A percentile compares a stretch with the other conserved stretches of the same genome.
Conservation (phyloP, 1,140 invertebrate species). For the Aphaenogaster floridana region DNA sequence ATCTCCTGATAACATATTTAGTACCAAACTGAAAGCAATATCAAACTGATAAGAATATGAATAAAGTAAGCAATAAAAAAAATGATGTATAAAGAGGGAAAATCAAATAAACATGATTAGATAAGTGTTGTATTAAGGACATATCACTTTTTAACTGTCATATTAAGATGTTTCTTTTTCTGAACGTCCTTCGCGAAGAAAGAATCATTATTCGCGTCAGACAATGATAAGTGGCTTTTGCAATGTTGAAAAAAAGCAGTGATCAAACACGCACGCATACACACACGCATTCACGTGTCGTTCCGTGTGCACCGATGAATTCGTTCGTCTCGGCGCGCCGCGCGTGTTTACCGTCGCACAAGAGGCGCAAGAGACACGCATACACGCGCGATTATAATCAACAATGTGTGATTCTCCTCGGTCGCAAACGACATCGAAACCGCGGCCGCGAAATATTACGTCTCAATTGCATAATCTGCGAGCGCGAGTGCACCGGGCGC, state of each 20-base stretch:
- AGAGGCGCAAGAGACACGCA: neutral
- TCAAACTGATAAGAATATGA: conserved; percentile 17
- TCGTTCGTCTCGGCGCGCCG: neutral
- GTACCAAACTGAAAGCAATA: neutral
- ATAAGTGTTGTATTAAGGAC: neutral
- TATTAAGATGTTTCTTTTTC: neutral
- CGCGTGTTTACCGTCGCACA: neutral
- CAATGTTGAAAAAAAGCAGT: neutral
- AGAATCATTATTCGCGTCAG: neutral
- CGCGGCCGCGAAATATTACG: neutral
- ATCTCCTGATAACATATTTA: neutral
- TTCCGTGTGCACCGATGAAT: neutral
- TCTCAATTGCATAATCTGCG: conserved; percentile 25
- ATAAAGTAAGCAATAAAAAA: neutral
- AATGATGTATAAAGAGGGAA: neutral
- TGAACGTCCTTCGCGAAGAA: neutral
- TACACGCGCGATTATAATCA: neutral
- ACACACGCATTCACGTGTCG: neutral
- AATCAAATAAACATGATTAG: conserved; percentile 29
- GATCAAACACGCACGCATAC: too few species aligned
- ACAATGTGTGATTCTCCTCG: neutral
- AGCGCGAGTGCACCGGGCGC: neutral
- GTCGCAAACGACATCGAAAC: neutral
- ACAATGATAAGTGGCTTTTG: neutral
- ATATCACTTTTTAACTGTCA: neutral